phyloP scores from a whole-genome alignment of 2,888 invertebrate genomes.

The Antheraea assamensis region DNA sequence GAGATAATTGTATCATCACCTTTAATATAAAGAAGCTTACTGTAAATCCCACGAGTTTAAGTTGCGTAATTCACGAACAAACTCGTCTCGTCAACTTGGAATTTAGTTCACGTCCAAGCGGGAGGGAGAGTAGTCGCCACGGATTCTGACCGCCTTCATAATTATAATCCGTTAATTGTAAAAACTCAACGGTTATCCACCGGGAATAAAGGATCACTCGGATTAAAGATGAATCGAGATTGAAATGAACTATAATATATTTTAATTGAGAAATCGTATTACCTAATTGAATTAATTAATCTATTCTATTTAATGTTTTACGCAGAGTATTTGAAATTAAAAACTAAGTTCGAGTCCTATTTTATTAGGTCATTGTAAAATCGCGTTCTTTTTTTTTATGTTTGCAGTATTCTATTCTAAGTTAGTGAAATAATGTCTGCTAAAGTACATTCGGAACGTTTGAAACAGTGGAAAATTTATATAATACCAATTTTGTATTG shows the following conservation, averaged over 20 bases:
- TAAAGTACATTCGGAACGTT: too few species aligned
- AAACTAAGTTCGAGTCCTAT: too few species aligned
- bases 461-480: too few species aligned
- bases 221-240: neutral
- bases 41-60: neutral
- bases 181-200: conserved; percentile 28
- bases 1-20: neutral
- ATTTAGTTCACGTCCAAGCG: conserved; percentile 16
- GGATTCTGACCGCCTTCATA: conserved; percentile 52
- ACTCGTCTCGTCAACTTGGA: conserved; percentile 3
- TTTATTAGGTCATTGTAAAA: too few species aligned
- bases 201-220: conserved; percentile 4
- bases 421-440: too few species aligned
- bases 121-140: conserved; percentile 40
- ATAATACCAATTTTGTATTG: too few species aligned
- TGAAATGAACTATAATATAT: neutral
- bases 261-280: neutral
- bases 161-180: conserved; percentile 69
- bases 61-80: conserved; percentile 6
- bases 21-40: neutral
- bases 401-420: too few species aligned
- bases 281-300: neutral
- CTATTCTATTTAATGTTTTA: too few species aligned
- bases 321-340: neutral
- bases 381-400: too few species aligned